Evolutionary conservation across 2,888 invertebrate genomes (phyloP).

Genomic region (Therioaphis trifolii): DNA sequence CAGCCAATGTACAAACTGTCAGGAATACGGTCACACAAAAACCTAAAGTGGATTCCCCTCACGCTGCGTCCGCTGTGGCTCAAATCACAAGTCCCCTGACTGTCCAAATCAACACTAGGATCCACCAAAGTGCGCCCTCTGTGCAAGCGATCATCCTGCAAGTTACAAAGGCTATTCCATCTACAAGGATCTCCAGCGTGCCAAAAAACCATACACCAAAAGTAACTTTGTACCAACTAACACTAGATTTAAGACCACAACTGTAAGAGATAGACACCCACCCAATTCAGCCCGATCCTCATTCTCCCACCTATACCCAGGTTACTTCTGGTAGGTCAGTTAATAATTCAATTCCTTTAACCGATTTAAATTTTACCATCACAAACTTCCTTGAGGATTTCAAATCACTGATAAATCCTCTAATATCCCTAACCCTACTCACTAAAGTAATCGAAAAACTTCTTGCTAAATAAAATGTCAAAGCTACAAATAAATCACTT

Average conservation of each 20-base stretch:
- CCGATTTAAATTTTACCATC: background rate
- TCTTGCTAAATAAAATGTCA: background rate
- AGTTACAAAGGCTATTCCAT: conserved; percentile 10
- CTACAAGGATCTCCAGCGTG: no score
- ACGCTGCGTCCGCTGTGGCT: conserved; percentile 6
- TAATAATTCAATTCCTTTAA: background rate
- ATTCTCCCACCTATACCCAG: background rate
- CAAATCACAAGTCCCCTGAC: background rate
- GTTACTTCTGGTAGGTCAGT: background rate
- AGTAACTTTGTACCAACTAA: no score
- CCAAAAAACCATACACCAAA: no score
- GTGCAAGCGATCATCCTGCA: background rate
- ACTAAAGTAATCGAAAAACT: conserved; percentile 20
- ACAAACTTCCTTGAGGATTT: no score
- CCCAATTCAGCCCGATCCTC: background rate
- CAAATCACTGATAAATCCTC: conserved; percentile 22
- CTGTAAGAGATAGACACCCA: background rate
- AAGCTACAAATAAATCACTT: no score
- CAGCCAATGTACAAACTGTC: no score
- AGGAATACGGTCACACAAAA: conserved; percentile 3
- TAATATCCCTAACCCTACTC: conserved; percentile 24
- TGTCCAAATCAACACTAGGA: conserved; percentile 7
- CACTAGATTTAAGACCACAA: no score
- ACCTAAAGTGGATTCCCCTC: background rate
- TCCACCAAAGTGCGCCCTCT: conserved; percentile 13